Conservation (phyloP, 2,113 vertebrate genomes). For the Hyaena hyaena region DNA sequence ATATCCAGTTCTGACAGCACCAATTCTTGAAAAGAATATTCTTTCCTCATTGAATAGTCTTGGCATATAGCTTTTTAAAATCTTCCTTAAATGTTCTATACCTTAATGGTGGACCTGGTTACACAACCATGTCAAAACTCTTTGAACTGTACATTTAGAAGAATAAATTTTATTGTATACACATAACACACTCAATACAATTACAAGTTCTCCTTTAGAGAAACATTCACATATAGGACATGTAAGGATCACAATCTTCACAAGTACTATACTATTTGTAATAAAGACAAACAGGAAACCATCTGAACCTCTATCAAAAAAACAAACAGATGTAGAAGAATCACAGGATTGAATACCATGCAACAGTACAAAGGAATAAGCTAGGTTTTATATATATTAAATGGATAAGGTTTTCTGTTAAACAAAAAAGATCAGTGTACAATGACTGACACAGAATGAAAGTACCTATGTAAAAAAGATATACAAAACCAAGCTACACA, state of each 20-base stretch:
- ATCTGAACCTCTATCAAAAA: neutral
- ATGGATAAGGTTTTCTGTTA: neutral
- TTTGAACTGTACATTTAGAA: neutral
- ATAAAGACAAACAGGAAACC: neutral
- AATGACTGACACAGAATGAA: constrained; percentile 5
- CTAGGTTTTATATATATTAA: neutral
- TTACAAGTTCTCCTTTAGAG: constrained; percentile 18
- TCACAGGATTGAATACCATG: neutral
- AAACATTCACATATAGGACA: neutral
- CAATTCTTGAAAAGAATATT: neutral
- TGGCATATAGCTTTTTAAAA: neutral
- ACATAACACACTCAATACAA: constrained; percentile 18
- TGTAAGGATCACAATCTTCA: neutral
- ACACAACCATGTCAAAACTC: neutral
- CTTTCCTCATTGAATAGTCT: neutral
- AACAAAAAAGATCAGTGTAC: neutral
- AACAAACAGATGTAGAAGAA: neutral
- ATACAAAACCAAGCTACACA: neutral
- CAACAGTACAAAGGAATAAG: neutral
- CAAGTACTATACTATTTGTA: neutral
- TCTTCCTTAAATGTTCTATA: neutral
- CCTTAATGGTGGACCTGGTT: neutral
- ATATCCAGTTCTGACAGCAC: neutral
- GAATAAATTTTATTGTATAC: neutral
- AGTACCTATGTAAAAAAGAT: neutral